phyloP scores from a whole-genome alignment of 2,113 vertebrate genomes.

The Platysteira castanea region DNA sequence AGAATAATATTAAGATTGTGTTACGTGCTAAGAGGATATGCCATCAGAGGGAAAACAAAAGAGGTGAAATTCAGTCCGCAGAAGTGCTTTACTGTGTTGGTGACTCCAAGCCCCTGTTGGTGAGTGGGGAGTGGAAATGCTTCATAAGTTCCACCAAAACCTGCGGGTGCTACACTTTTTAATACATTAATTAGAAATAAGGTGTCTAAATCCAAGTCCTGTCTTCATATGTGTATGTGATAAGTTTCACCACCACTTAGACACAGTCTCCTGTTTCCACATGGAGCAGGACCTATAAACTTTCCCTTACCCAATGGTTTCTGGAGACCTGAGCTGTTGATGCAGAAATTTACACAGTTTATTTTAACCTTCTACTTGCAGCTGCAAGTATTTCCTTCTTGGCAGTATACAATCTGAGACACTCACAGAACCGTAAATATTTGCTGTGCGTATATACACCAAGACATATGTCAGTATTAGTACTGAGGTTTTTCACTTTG shows the following conservation, averaged over 20 bases:
- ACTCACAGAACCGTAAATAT: background rate
- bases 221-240: fast-evolving
- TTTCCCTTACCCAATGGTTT: background rate
- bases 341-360: background rate
- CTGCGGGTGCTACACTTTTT: background rate
- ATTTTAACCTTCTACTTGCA: background rate
- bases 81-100: background rate
- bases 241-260: background rate
- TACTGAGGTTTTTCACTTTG: background rate
- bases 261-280: background rate
- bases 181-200: background rate
- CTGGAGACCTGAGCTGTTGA: background rate
- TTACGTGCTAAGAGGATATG: background rate
- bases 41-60: background rate
- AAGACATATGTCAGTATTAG: background rate
- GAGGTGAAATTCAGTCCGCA: background rate
- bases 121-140: background rate
- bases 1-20: background rate
- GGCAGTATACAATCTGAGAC: background rate
- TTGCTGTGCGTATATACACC: background rate
- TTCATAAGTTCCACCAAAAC: background rate
- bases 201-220: background rate
- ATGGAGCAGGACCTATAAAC: background rate
- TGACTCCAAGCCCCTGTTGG: background rate
- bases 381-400: conserved; percentile 4